A percentile compares a stretch with the other conserved stretches of the same genome.
These are phyloP conservation scores for Ifrita kowaldi DNA, from an alignment of 2,113 vertebrate species.

Conservation along the genomic window DNA sequence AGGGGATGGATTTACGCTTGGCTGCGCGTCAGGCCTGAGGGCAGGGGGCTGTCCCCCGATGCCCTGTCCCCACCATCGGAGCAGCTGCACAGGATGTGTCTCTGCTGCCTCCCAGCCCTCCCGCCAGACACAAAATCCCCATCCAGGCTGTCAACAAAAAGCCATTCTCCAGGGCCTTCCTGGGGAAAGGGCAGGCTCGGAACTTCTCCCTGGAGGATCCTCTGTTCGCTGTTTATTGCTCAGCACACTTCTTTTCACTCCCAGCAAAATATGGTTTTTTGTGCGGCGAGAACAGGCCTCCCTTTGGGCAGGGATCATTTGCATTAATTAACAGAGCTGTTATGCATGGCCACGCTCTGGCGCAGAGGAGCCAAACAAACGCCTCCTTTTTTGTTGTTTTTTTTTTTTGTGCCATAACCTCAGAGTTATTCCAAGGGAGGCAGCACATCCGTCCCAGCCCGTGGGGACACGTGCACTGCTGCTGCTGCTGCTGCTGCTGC, in stretches of 20 bases:
- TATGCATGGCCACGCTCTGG: slow-evolving; percentile 39
- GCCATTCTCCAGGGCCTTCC: slow-evolving; percentile 33
- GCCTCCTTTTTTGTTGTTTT: not conserved
- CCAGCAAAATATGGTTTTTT: not conserved
- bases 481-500: not conserved
- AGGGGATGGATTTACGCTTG: not conserved
- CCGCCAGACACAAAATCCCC: not conserved
- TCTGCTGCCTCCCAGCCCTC: not conserved
- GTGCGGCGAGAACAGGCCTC: slow-evolving; percentile 33
- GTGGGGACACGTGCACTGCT: not conserved
- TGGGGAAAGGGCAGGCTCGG: slow-evolving; percentile 8
- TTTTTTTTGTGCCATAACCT: not conserved
- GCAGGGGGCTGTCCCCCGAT: not conserved
- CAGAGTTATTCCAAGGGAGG: slow-evolving; percentile 7
- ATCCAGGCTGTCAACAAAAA: not conserved
- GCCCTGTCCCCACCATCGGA: not conserved
- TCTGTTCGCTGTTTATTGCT: not conserved
- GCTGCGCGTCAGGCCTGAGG: not conserved
- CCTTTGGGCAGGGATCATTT: slow-evolving; percentile 61
- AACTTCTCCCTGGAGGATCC: not conserved
- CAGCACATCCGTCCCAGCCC: not conserved
- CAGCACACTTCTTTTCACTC: not conserved
- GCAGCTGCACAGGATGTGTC: slow-evolving; percentile 37
- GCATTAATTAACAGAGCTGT: slow-evolving; percentile 58
- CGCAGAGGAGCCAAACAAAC: slow-evolving; percentile 43